Conservation (phyloP, 2,797 vertebrate genomes). For the Fistularia commersonii region DNA sequence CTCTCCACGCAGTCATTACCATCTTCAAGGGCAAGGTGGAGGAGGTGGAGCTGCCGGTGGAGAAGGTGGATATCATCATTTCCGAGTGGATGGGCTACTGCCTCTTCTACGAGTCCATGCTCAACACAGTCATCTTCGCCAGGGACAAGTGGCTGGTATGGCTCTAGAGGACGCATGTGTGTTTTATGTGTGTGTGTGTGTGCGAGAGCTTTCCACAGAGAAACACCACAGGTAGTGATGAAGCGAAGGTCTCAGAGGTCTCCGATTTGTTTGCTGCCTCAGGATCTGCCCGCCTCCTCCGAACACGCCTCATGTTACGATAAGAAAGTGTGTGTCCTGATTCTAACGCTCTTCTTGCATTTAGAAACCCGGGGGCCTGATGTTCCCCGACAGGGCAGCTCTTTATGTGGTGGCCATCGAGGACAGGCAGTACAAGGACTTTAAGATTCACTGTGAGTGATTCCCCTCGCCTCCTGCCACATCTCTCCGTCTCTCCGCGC, state of each 20-base stretch:
- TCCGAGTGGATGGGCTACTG: constrained; percentile 99
- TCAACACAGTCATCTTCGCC: constrained; percentile 96
- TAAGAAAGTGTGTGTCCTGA: constrained; percentile 4
- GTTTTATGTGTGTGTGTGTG: not conserved
- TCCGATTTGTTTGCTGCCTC: too few relatives aligned
- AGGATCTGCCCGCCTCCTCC: too few relatives aligned
- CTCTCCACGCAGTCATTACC: constrained; percentile 85
- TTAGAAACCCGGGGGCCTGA: constrained; percentile 97
- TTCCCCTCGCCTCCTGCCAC: not conserved
- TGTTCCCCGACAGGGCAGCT: constrained; percentile 96
- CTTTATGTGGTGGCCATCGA: constrained; percentile 95
- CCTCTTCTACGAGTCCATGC: constrained; percentile 97
- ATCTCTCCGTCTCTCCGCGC: too few relatives aligned
- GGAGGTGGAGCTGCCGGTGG: constrained; percentile 93
- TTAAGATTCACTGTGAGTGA: constrained; percentile 98
- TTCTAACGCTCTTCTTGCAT: constrained; percentile 54
- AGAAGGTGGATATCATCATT: constrained; percentile 96
- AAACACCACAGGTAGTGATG: constrained; percentile 27
- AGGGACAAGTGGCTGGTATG: constrained; percentile 98
- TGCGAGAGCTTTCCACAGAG: constrained; percentile 10
- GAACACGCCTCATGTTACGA: too few relatives aligned
- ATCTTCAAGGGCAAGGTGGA: constrained; percentile 98
- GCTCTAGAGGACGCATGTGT: constrained; percentile 1
- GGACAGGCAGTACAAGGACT: constrained; percentile 98
- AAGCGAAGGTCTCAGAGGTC: constrained; percentile 29